Evolutionary conservation across 1,140 invertebrate genomes (phyloP), one percentile per base, ranked within the genome.

Genomic region (Aleiodes sp.): DNA sequence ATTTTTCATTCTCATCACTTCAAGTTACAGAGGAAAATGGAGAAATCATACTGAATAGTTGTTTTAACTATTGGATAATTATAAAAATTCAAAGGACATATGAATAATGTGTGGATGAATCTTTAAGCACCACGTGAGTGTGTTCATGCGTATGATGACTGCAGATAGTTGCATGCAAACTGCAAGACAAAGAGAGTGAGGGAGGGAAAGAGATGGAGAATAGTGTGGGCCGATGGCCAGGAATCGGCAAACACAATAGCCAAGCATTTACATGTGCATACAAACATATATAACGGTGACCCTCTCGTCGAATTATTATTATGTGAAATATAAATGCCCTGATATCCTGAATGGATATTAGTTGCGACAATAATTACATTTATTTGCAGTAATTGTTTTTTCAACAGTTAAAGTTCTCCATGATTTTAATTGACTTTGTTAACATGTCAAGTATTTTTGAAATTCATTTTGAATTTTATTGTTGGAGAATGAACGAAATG

Each of bases 211-310:
- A 69, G 35, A n/a, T n/a, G n/a, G n/a, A n/a, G 31, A 19, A 43
- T 56, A 41, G 19, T 35, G 14, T 9, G 46, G 46, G 52, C 37
- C 19, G 65, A 59, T 59, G 56, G 37, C 59, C 21, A 67, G 59
- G 52, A 37, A 67, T 67, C 65, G 56, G 9, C 26, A 16, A 31
- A 67, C 65, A 67, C 65, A 56, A 56, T 67, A 67, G 46, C 52
- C 31, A 35, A 10, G 31, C 31, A 10, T 61, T 29, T 61, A 28
- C 12, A 31, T 61, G 29, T 16, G 29, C 4, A 29, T 61, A 33
- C 12, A 61, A 8, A 10, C 29, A 61, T 29, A 61, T 61, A 26
- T 29, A 29, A 7, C 3, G 7, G 6, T 57, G 24, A 57, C 14
- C 52, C n/a, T 21, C 52, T 9, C 12, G 12, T 14, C 41, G 16